A percentile compares a stretch with the other conserved stretches of the same genome.
phyloP scores from a whole-genome alignment of 2,797 vertebrate species.

The Enteromius afrohamiltoni region DNA sequence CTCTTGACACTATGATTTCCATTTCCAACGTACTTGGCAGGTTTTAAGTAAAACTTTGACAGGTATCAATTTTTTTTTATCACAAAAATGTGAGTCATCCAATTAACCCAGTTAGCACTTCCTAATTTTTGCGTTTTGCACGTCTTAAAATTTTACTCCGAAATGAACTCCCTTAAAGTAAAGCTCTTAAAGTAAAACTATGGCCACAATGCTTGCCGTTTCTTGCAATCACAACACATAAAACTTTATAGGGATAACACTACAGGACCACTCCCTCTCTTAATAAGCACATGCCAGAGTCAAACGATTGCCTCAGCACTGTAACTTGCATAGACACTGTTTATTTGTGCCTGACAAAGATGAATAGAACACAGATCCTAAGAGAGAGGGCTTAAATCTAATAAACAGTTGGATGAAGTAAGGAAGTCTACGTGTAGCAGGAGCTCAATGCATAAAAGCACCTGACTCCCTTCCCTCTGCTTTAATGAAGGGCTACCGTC shows the following conservation, averaged over 20 bases:
- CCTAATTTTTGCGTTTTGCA: neutral
- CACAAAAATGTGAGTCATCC: neutral
- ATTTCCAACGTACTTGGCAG: neutral
- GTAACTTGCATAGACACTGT: conserved; percentile 45
- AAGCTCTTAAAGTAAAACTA: conserved; percentile 6
- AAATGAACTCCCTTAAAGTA: neutral
- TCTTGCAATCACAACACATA: conserved; percentile 31
- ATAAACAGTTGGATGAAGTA: conserved; percentile 41
- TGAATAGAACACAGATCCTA: conserved; percentile 42
- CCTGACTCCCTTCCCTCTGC: conserved; percentile 4
- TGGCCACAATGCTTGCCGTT: conserved; percentile 8
- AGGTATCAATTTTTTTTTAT: neutral
- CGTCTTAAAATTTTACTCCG: neutral
- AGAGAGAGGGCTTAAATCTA: conserved; percentile 30
- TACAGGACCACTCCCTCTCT: conserved; percentile 8
- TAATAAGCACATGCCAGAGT: conserved; percentile 38
- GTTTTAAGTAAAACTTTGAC: neutral
- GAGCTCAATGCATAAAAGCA: conserved; percentile 27
- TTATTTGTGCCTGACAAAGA: conserved; percentile 58
- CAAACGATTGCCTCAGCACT: conserved; percentile 58
- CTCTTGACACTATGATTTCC: neutral
- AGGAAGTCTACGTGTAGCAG: conserved; percentile 35
- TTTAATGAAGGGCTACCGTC: conserved; percentile 9
- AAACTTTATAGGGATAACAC: conserved; percentile 24
- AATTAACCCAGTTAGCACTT: neutral